These are phyloP conservation scores for Hypanus sabinus DNA, from an alignment of 2,113 vertebrate species.

Conservation along the genomic window DNA sequence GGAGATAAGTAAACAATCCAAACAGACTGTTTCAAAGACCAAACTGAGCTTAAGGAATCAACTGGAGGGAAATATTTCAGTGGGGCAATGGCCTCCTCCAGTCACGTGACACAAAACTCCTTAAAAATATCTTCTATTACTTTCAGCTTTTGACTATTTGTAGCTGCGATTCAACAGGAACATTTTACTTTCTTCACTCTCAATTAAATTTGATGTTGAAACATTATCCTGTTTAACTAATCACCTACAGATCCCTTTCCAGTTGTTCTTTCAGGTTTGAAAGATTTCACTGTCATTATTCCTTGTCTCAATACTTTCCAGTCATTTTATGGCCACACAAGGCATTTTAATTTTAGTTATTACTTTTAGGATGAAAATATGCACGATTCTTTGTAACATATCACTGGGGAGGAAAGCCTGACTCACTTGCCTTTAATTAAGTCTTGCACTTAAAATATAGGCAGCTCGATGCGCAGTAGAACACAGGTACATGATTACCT, in stretches of 20 bases:
- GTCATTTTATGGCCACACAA: background rate
- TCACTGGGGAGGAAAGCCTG: background rate
- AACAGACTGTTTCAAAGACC: background rate
- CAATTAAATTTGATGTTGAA: background rate
- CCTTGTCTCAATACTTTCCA: background rate
- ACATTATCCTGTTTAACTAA: constrained; percentile 15
- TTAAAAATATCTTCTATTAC: background rate
- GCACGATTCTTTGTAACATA: background rate
- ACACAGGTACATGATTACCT: background rate
- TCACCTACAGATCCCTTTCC: constrained; percentile 7
- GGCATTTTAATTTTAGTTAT: background rate
- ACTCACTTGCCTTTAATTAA: background rate
- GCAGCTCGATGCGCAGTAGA: background rate
- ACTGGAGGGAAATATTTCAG: background rate
- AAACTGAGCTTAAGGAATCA: background rate
- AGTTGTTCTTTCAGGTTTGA: constrained; percentile 30
- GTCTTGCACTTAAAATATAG: no score
- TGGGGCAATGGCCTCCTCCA: background rate
- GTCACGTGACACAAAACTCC: background rate
- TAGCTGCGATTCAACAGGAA: background rate
- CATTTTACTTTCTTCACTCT: background rate
- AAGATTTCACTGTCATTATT: background rate
- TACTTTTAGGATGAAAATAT: background rate
- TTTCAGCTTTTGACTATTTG: constrained; percentile 19
- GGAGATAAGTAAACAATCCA: background rate